Conservation (phyloP, 1,140 invertebrate genomes). For the Rhynchophorus ferrugineus region DNA sequence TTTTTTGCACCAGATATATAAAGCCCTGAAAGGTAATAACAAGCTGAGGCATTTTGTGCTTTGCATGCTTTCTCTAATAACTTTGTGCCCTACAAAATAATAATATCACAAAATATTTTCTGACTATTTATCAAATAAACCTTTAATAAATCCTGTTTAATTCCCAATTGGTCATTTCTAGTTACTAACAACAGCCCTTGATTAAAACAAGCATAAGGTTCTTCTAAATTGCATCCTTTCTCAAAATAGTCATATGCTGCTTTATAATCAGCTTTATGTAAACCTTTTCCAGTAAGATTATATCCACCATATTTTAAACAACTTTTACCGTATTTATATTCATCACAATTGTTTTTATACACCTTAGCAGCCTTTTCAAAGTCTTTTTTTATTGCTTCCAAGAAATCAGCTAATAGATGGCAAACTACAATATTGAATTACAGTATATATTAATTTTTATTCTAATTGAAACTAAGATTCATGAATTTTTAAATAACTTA, state of each 20-base stretch:
- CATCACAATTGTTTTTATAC: conserved; percentile 79
- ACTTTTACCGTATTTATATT: conserved; percentile 70
- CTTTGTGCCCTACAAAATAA: conserved; percentile 47
- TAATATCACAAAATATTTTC: neutral
- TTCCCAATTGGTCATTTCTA: conserved; percentile 42
- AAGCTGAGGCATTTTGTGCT: conserved; percentile 61
- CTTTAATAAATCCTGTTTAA: conserved; percentile 48
- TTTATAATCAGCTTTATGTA: conserved; percentile 46
- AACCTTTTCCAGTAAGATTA: conserved; percentile 53
- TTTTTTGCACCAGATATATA: conserved; percentile 63
- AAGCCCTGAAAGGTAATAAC: conserved; percentile 71
- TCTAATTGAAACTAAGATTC: neutral
- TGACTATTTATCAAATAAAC: conserved; percentile 32
- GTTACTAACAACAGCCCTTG: conserved; percentile 62
- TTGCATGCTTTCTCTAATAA: conserved; percentile 66
- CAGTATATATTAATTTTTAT: neutral
- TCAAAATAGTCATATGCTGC: conserved; percentile 58
- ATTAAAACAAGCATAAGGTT: conserved; percentile 64
- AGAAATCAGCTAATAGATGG: conserved; percentile 81
- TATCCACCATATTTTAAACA: conserved; percentile 80
- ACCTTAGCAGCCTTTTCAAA: conserved; percentile 67
- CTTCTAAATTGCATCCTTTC: conserved; percentile 66
- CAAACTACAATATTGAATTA: conserved; percentile 57
- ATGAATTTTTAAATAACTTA: neutral
- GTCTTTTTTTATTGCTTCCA: conserved; percentile 75